Percentiles rank a stretch among this genome's conserved stretches.
Evolutionary conservation across 2,797 vertebrate species (phyloP).

Genomic region (Phataginus tricuspis): DNA sequence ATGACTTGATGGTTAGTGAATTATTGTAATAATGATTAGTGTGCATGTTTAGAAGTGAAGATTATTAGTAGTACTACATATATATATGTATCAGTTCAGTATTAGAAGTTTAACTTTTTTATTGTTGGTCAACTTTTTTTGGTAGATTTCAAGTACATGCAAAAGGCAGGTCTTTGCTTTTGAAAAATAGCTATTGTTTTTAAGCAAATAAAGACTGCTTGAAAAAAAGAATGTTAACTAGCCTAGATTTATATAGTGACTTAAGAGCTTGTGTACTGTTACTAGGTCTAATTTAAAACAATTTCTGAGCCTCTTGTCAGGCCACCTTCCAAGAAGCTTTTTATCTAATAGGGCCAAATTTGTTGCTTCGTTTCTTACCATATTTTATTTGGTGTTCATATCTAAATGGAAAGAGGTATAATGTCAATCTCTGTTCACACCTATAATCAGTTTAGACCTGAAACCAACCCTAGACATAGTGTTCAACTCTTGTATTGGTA

Average conservation of each 20-base stretch:
- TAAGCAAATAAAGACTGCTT: conserved; percentile 34
- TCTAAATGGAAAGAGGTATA: conserved; percentile 12
- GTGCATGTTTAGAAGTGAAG: conserved; percentile 26
- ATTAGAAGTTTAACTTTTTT: conserved; percentile 21
- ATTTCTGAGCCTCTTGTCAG: neutral
- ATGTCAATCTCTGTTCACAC: conserved; percentile 26
- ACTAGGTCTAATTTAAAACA: neutral
- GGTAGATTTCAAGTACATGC: conserved; percentile 10
- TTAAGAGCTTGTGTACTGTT: neutral
- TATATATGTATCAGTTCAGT: neutral
- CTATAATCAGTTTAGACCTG: conserved; percentile 5
- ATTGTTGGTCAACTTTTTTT: neutral
- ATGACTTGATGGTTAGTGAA: conserved; percentile 53
- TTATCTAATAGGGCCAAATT: neutral
- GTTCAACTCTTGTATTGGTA: neutral
- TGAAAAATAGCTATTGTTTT: conserved; percentile 58
- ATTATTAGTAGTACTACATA: neutral
- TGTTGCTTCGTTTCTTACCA: conserved; percentile 32
- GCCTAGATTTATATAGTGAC: neutral
- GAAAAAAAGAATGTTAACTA: conserved; percentile 57
- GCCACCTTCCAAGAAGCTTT: conserved; percentile 11
- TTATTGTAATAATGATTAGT: conserved; percentile 33
- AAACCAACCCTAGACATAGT: neutral
- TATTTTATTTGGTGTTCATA: neutral
- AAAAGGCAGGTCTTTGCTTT: conserved; percentile 44